Evolutionary conservation across 2,888 invertebrate genomes (phyloP), one percentile per base, ranked within the genome.

Genomic region (Drosophila siamana): DNA sequence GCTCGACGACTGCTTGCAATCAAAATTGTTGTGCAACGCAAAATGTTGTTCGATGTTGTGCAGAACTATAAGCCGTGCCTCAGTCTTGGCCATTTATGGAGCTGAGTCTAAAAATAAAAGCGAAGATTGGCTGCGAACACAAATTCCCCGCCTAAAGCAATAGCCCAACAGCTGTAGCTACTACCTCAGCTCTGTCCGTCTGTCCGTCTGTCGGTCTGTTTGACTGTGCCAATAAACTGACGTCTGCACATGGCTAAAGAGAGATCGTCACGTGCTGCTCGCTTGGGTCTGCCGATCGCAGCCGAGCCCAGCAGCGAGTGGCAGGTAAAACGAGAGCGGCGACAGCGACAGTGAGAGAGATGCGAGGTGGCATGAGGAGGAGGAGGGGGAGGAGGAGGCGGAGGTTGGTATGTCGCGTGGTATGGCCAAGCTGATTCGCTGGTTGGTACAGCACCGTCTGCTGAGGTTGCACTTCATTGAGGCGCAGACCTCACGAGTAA

Each of bases 391-490:
- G 30, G 30, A 33, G 30, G 11, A 33, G 33, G 36, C 9, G 16
- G n/a, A n/a, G n/a, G n/a, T n/a, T 11, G 44, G 47, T 57, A 59
- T 44, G 61, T 64, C 69, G 64, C 64, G 72, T 72, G 66, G 73
- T 72, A 19, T 69, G 28, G 15, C 11, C 33, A 61, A 62, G 19
- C 30, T 65, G 54, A 64, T 65, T 55, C 19, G 60, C 74, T 60
- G 24, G 24, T 54, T 55, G 65, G 83, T 83, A 88, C 83, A 83
- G 83, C 88, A 86, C 88, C 88, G 83, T 80, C 86, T 57, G 70
- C 48, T 30, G 71, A 46, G 50, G 56, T 57, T 78, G 76, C 79
- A 75, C 60, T 79, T 75, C 76, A 76, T 75, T 76, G 52, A 76
- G 69, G 51, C 74, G 69, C 75, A 59, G 50, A 48, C 44, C 50